Percentiles rank a stretch among this genome's conserved stretches.
phyloP scores from a whole-genome alignment of 2,113 vertebrate species.

The Oostethus manadensis region DNA sequence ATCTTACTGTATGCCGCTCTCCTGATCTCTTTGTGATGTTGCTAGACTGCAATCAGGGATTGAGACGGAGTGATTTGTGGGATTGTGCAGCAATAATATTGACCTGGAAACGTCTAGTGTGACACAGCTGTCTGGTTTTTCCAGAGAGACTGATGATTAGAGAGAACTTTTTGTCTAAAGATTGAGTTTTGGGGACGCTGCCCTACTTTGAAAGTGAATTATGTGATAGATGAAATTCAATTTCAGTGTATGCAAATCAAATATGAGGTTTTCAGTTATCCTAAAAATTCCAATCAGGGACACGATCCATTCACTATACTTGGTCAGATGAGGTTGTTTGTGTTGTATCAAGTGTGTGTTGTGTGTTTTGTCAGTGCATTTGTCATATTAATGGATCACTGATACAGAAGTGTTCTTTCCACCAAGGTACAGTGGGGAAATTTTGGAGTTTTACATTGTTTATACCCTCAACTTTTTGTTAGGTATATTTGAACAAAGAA shows the following conservation, averaged over 20 bases:
- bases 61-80: conserved; percentile 2
- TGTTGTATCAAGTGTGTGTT: too few species aligned
- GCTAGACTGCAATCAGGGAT: conserved; percentile 6
- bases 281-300: too few species aligned
- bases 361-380: too few species aligned
- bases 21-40: conserved; percentile 12
- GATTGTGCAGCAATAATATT: conserved; percentile 3
- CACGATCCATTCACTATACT: too few species aligned
- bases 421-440: too few species aligned
- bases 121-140: neutral
- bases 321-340: too few species aligned
- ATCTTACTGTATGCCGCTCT: neutral
- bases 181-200: neutral
- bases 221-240: neutral
- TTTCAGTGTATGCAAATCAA: neutral
- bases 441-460: too few species aligned
- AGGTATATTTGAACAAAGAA: too few species aligned
- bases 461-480: too few species aligned
- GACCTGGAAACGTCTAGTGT: conserved; percentile 8
- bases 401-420: too few species aligned
- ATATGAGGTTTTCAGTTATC: too few species aligned
- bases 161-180: neutral
- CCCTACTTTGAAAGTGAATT: neutral
- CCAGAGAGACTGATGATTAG: neutral
- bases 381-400: too few species aligned